Evolutionary conservation across 1,140 invertebrate genomes (phyloP).

Genomic region (Pseudomyrmex sp.): DNA sequence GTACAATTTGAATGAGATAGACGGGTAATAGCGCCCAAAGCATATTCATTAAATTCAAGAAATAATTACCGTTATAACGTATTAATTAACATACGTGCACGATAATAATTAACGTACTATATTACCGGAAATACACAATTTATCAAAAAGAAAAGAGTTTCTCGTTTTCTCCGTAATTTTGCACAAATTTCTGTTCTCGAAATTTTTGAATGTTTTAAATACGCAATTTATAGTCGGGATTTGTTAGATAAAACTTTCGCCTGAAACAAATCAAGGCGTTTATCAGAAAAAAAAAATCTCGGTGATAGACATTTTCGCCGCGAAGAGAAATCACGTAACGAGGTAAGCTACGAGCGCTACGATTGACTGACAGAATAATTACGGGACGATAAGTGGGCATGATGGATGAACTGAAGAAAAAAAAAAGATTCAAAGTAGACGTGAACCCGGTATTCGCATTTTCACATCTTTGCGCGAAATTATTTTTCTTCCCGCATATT

Average conservation of each 20-base stretch:
- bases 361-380: slow-evolving; percentile 63
- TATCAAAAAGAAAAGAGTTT: no score
- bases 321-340: slow-evolving; percentile 45
- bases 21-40: no score
- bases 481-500: not conserved
- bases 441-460: slow-evolving; percentile 22
- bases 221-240: not conserved
- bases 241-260: not conserved
- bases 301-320: slow-evolving; percentile 30
- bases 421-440: slow-evolving; percentile 29
- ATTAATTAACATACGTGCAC: no score
- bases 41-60: no score
- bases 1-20: no score
- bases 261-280: not conserved
- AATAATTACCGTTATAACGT: no score
- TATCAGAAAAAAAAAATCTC: slow-evolving; percentile 21
- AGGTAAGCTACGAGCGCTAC: not conserved
- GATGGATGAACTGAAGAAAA: not conserved
- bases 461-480: not conserved
- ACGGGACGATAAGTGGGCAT: slow-evolving; percentile 39
- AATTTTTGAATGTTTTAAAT: no score
- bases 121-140: no score
- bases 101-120: no score
- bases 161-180: no score
- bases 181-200: no score